These are phyloP conservation scores for Gymnocephalus cernua DNA, from an alignment of 2,113 vertebrate genomes.

Conservation along the genomic window DNA sequence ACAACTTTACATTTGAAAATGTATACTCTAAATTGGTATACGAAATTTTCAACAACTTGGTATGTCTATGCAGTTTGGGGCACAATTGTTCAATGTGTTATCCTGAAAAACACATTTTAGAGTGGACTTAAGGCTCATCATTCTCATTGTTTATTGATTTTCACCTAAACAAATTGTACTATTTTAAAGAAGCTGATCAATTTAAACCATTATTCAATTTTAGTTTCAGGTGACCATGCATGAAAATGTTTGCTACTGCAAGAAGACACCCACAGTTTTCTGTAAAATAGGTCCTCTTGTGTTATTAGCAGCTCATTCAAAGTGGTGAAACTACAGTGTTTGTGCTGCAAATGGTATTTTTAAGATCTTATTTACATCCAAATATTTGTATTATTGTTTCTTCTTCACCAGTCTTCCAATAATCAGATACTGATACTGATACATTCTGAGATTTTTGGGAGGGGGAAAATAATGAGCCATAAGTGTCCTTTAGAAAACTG, in stretches of 20 bases:
- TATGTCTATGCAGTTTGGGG: not conserved
- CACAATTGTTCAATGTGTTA: not conserved
- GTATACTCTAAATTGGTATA: not conserved
- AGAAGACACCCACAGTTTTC: not conserved
- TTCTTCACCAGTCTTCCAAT: not conserved
- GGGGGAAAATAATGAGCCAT: not conserved
- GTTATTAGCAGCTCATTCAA: slow-evolving; percentile 12
- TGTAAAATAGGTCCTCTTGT: not conserved
- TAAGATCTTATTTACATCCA: slow-evolving; percentile 23
- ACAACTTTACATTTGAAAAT: not conserved
- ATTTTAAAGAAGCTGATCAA: not conserved
- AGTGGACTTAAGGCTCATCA: slow-evolving; percentile 6
- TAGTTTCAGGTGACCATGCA: not conserved
- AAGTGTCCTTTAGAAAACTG: not conserved
- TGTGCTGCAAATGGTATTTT: not conserved
- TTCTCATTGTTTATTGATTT: not conserved
- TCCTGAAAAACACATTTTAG: not conserved
- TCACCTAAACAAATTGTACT: not conserved
- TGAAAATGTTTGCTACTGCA: not conserved
- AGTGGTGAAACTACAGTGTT: not conserved
- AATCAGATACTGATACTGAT: slow-evolving; percentile 6
- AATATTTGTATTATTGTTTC: not conserved
- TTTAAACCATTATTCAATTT: not conserved
- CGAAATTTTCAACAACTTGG: not conserved
- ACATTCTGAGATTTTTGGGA: slow-evolving; percentile 2